These are phyloP conservation scores for Rhyacichthys aspro DNA, from an alignment of 2,797 vertebrate species.

Conservation along the genomic window DNA sequence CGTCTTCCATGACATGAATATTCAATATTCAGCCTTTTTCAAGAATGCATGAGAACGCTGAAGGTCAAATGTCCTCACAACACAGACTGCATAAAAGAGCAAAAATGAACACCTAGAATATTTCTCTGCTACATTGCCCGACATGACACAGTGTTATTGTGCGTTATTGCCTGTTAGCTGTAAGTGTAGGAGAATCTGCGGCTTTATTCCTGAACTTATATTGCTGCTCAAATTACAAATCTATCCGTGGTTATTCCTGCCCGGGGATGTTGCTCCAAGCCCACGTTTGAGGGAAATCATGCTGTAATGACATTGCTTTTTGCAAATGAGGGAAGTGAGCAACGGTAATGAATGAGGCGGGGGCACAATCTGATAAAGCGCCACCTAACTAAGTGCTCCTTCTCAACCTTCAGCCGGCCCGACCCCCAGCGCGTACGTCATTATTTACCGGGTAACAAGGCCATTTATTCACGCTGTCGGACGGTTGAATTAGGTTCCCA, in stretches of 20 bases:
- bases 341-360: conserved; percentile 72
- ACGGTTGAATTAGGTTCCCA: conserved; percentile 78
- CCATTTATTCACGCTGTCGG: conserved; percentile 78
- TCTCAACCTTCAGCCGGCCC: conserved; percentile 70
- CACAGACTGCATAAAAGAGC: too few species aligned
- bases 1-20: too few species aligned
- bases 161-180: neutral
- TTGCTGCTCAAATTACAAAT: conserved; percentile 68
- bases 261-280: conserved; percentile 61
- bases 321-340: conserved; percentile 66
- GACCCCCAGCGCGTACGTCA: conserved; percentile 48
- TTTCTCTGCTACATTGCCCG: too few species aligned
- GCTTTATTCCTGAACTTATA: conserved; percentile 67
- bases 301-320: conserved; percentile 72
- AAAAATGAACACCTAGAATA: conserved; percentile 1
- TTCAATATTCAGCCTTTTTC: too few species aligned
- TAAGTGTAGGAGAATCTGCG: conserved; percentile 42
- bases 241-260: conserved; percentile 59
- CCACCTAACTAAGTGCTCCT: conserved; percentile 70
- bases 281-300: conserved; percentile 68
- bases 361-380: conserved; percentile 69
- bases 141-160: too few species aligned
- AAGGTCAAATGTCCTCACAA: too few species aligned
- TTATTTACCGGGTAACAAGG: conserved; percentile 79
- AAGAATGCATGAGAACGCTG: too few species aligned